Percentiles rank a stretch among this genome's conserved stretches.
phyloP scores from a whole-genome alignment of 2,797 vertebrate genomes.

The Parauchenoglanis punctatus region DNA sequence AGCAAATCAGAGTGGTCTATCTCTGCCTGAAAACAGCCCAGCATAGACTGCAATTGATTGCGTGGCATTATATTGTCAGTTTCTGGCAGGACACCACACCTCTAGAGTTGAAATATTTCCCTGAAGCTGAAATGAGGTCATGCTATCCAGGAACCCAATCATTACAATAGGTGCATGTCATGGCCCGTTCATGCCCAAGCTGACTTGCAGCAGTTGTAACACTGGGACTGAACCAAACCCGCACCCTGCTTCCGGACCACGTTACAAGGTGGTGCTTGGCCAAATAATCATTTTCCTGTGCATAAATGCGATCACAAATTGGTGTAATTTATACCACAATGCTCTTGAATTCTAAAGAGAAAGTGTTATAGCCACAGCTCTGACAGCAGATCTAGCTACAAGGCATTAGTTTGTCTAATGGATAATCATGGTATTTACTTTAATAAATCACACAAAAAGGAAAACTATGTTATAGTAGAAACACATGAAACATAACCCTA shows the following conservation, averaged over 20 bases:
- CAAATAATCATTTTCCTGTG: constrained; percentile 39
- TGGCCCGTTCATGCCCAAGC: constrained; percentile 70
- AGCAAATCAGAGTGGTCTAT: not conserved
- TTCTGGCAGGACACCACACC: constrained; percentile 51
- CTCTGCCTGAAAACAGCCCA: constrained; percentile 3
- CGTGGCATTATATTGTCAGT: constrained; percentile 25
- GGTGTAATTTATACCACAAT: not conserved
- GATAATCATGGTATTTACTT: not conserved
- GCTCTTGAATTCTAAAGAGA: not conserved
- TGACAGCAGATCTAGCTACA: not conserved
- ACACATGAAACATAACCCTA: not conserved
- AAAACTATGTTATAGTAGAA: not conserved
- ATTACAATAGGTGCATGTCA: constrained; percentile 76
- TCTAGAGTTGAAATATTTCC: constrained; percentile 42
- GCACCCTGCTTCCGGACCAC: constrained; percentile 69
- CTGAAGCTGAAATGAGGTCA: constrained; percentile 69
- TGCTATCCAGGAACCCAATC: constrained; percentile 79
- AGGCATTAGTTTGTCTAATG: not conserved
- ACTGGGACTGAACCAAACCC: constrained; percentile 73
- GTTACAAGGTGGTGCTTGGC: constrained; percentile 62
- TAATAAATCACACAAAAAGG: not conserved
- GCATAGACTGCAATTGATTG: constrained; percentile 12
- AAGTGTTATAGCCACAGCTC: not conserved
- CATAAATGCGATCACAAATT: constrained; percentile 35
- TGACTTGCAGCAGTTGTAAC: constrained; percentile 59